A percentile compares a stretch with the other conserved stretches of the same genome.
These are phyloP conservation scores for Zosterops japonicus DNA, from an alignment of 2,113 vertebrate species.

Conservation along the genomic window DNA sequence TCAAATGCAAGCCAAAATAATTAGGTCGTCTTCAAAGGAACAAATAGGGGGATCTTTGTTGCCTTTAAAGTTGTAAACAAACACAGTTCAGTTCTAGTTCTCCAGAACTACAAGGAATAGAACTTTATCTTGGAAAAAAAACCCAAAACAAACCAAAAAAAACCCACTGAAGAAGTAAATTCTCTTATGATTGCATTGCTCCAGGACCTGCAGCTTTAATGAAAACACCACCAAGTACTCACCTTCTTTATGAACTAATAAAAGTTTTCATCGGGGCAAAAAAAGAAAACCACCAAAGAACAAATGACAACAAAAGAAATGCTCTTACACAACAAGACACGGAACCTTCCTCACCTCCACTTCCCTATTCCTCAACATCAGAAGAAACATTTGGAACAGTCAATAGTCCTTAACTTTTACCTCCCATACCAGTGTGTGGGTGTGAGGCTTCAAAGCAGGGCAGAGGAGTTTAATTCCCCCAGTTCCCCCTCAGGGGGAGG, in stretches of 20 bases:
- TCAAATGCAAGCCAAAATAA: not conserved
- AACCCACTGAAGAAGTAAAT: not conserved
- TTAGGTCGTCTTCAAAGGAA: not conserved
- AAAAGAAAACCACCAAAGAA: not conserved
- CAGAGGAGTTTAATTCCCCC: not conserved
- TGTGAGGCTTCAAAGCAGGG: not conserved
- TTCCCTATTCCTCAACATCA: not conserved
- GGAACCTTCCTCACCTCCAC: not conserved
- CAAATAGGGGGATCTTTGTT: not conserved
- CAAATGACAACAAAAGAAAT: not conserved
- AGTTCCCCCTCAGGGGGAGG: not conserved
- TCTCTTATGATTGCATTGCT: not conserved
- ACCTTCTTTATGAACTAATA: not conserved
- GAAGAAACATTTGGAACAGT: not conserved
- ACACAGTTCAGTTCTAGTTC: not conserved
- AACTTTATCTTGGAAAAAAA: not conserved
- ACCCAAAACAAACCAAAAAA: not conserved
- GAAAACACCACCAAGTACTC: not conserved
- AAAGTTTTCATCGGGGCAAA: not conserved
- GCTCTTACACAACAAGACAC: not conserved
- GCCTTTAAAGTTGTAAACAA: not conserved
- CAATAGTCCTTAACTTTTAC: not conserved
- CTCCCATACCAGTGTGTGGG: not conserved
- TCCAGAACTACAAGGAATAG: not conserved
- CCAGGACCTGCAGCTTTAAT: not conserved